phyloP scores from a whole-genome alignment of 2,888 invertebrate species.

The Ochropacha duplaris region DNA sequence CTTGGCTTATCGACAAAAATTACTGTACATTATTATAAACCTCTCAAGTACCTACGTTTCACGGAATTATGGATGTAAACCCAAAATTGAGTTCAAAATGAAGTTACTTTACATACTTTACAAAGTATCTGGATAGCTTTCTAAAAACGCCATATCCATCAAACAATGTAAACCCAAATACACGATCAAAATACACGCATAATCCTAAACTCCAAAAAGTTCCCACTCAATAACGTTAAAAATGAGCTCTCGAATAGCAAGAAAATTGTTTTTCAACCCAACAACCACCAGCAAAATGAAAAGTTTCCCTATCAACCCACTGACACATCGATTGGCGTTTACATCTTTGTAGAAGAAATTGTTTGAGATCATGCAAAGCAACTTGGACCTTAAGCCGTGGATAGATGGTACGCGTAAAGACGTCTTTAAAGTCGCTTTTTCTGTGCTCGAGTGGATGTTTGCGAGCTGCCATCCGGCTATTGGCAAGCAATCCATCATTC shows the following conservation, averaged over 20 bases:
- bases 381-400: constrained; percentile 56
- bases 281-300: constrained; percentile 73
- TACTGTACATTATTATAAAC: too few species aligned
- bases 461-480: constrained; percentile 63
- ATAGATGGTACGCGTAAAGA: constrained; percentile 30
- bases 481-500: constrained; percentile 74
- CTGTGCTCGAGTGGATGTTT: constrained; percentile 59
- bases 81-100: neutral
- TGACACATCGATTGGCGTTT: constrained; percentile 79
- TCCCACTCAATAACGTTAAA: constrained; percentile 75
- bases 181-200: constrained; percentile 45
- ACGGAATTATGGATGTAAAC: neutral
- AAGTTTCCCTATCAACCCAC: constrained; percentile 76
- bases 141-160: constrained; percentile 50
- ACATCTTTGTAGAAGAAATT: constrained; percentile 77
- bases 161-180: constrained; percentile 42
- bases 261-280: constrained; percentile 74
- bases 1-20: too few species aligned
- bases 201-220: constrained; percentile 49
- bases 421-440: constrained; percentile 48
- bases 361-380: constrained; percentile 59
- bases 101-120: neutral
- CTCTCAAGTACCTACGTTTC: too few species aligned
- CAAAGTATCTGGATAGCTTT: neutral
- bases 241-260: constrained; percentile 70